Percentiles rank a stretch among this genome's conserved stretches.
Evolutionary conservation across 1,140 invertebrate species (phyloP).

Genomic region (Drosophila fuyamai): DNA sequence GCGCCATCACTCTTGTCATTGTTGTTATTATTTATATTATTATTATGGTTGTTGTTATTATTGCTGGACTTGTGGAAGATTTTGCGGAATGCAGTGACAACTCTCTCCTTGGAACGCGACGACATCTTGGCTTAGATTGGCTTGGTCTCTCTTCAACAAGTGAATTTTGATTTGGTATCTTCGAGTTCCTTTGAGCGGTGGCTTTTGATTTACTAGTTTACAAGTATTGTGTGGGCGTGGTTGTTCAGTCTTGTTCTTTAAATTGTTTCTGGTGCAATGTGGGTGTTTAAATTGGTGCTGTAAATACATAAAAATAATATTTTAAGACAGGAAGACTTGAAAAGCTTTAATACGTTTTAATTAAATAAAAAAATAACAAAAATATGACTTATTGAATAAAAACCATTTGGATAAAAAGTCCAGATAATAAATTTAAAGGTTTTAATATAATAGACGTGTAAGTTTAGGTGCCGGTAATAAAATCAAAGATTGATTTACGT

Average conservation of each 20-base stretch:
- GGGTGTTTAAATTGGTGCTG: constrained; percentile 15
- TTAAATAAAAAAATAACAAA: no score
- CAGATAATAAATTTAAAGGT: no score
- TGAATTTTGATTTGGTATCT: constrained; percentile 3
- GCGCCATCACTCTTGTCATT: constrained; percentile 86
- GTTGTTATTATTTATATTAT: constrained; percentile 85
- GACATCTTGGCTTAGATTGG: constrained; percentile 86
- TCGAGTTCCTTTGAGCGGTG: constrained; percentile 30
- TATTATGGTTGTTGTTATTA: constrained; percentile 85
- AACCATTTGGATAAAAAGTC: no score
- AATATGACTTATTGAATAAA: no score
- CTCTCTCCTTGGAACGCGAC: constrained; percentile 90
- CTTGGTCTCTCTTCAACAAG: constrained; percentile 18
- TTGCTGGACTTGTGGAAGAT: constrained; percentile 88
- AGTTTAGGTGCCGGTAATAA: no score
- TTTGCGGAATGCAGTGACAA: constrained; percentile 91
- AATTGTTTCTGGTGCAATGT: constrained; percentile 38
- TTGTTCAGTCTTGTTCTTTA: constrained; percentile 60
- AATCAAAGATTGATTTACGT: no score
- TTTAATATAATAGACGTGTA: no score
- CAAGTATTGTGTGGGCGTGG: constrained; percentile 32
- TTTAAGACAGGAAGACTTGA: no score
- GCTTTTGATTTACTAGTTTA: constrained; percentile 48
- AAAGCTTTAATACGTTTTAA: no score
- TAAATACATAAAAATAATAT: background rate